Base-by-base conservation (phyloP, 1,140 invertebrate species). In the Drosophila sp. region DNA sequence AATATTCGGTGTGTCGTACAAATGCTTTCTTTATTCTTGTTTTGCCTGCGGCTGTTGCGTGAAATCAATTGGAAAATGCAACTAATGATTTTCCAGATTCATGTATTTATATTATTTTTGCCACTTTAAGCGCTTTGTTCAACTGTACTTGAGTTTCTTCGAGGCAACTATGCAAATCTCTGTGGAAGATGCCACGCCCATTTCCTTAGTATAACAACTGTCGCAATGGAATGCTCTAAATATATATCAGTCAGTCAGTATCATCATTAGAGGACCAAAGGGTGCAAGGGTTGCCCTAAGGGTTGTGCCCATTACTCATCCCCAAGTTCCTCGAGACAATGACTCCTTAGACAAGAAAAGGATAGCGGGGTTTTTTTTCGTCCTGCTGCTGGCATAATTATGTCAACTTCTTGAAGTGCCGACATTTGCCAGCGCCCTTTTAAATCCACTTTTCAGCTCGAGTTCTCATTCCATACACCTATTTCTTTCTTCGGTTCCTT, bases 51-150 rank as follows among this genome's bases (percentile, higher is more conserved):
- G 78, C 58, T 64, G 48, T 63, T 32, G 57, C 73, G 79, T 89
- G 84, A 89, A 89, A 89, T 89, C 83, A 89, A 89, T 89, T 83
- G 83, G 83, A 89, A 89, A 89, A 89, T 89, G 84, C 80, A 78
- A 73, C 82, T 89, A 83, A 89, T 89, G 84, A 83, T 89, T 89
- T 80, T 80, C 46, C 59, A 63, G 57, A 75, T 87, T 87, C 51
- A 59, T 67, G 69, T 18, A 58, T 29, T 62, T 67, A 69, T 18
- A 58, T 29, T 62, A 0, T 38, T 38, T 13, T 38, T 13, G 34
- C 36, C 36, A 9, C 64, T 72, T 50, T 74, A 81, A 63, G n/a
- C n/a, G n/a, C n/a, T n/a, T 76, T 75, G 43, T 64, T 59, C 64
- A 65, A 82, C 83, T 76, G 78, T 89, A 86, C 82, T 21, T 2